Percentiles rank a stretch among this genome's conserved stretches.
Conservation (phyloP, 2,888 invertebrate species). For the Amiota mariae region DNA sequence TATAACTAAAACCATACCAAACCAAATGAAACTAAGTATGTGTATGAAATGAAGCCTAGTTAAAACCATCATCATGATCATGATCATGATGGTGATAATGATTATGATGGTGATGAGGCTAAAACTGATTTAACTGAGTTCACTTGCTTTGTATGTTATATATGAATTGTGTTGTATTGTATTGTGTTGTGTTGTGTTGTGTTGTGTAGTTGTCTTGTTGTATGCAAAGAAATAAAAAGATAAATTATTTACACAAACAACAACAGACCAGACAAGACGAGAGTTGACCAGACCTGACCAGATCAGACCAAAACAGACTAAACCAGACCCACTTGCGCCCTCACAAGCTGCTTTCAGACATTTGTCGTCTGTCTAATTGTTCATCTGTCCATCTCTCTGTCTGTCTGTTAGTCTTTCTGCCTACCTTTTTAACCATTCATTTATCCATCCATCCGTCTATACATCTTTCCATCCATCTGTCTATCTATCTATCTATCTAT, state of each 20-base stretch:
- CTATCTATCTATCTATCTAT: not conserved
- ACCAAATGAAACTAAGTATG: too few species aligned
- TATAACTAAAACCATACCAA: too few species aligned
- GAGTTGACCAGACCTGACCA: too few species aligned
- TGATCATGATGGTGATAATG: too few species aligned
- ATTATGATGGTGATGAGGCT: not conserved
- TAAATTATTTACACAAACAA: constrained; percentile 61
- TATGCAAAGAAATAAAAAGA: constrained; percentile 64
- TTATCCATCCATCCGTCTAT: not conserved
- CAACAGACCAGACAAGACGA: too few species aligned
- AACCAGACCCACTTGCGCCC: constrained; percentile 17
- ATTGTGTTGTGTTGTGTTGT: constrained; percentile 40
- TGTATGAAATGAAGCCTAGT: too few species aligned
- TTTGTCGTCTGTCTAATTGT: not conserved
- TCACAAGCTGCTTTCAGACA: constrained; percentile 16
- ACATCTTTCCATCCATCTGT: not conserved
- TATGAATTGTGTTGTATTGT: constrained; percentile 19
- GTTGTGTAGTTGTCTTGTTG: constrained; percentile 40
- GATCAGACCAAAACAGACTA: too few species aligned
- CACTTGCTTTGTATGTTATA: not conserved
- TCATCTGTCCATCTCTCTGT: constrained; percentile 27
- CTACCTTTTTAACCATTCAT: not conserved
- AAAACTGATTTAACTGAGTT: too few species aligned
- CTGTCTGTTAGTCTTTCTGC: constrained; percentile 38
- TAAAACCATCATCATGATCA: too few species aligned